These are phyloP conservation scores for Taxidea taxus DNA, from an alignment of 2,113 vertebrate genomes.

Conservation along the genomic window DNA sequence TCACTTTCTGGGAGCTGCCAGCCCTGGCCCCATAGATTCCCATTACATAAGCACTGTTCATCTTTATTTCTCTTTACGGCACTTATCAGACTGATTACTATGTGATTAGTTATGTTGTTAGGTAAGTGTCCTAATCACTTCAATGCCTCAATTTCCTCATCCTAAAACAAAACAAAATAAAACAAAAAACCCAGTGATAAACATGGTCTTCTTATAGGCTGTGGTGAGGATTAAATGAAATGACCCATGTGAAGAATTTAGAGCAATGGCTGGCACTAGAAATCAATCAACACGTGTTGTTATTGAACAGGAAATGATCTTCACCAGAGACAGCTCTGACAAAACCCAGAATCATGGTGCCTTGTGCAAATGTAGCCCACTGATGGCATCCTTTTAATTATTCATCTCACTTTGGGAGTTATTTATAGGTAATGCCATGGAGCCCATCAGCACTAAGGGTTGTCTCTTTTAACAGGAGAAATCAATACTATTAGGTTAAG, in stretches of 20 bases:
- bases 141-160: not conserved
- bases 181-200: not conserved
- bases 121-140: not conserved
- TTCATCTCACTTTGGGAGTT: constrained; percentile 49
- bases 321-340: not conserved
- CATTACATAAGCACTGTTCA: not conserved
- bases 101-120: not conserved
- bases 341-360: constrained; percentile 18
- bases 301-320: not conserved
- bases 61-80: not conserved
- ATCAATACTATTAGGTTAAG: not conserved
- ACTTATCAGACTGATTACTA: not conserved
- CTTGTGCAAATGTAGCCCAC: constrained; percentile 67
- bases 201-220: not conserved
- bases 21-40: not conserved
- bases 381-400: constrained; percentile 65
- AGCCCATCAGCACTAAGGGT: not conserved
- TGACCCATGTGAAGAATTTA: not conserved
- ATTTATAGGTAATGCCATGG: not conserved
- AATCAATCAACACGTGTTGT: not conserved
- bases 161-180: not conserved
- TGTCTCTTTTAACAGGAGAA: constrained; percentile 19
- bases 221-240: not conserved
- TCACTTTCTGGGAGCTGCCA: not conserved
- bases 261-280: not conserved